These are phyloP conservation scores for Sylvilagus floridanus DNA, from an alignment of 2,797 vertebrate species.

Conservation along the genomic window DNA sequence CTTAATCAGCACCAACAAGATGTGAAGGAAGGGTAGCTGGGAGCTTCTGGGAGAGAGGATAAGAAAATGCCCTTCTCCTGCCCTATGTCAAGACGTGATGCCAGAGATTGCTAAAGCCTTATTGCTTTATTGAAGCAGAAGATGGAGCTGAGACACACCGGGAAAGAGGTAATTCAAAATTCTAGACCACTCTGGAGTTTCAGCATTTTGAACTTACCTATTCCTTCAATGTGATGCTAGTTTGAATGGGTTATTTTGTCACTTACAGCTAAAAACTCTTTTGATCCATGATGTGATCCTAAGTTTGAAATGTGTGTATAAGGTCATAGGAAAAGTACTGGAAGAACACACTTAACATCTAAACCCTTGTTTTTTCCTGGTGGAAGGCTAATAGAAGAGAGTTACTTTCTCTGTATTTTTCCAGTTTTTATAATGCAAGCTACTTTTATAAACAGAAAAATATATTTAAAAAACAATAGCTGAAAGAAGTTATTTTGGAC, in stretches of 20 bases:
- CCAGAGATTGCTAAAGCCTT: background rate
- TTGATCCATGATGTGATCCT: background rate
- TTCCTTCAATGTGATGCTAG: background rate
- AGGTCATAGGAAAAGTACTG: background rate
- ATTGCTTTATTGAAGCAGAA: background rate
- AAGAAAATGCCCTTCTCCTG: background rate
- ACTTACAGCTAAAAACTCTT: background rate
- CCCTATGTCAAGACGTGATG: background rate
- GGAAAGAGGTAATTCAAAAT: background rate
- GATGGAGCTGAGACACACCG: background rate
- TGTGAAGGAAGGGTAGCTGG: background rate
- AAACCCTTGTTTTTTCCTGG: background rate
- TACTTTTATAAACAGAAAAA: slow-evolving; percentile 36
- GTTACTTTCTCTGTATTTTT: background rate
- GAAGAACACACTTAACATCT: slow-evolving; percentile 33
- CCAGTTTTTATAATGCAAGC: background rate
- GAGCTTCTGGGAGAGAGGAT: background rate
- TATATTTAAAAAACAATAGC: slow-evolving; percentile 42
- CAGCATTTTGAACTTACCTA: background rate
- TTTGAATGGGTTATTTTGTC: slow-evolving; percentile 27
- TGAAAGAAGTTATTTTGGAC: slow-evolving; percentile 44
- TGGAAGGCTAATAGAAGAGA: background rate
- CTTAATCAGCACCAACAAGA: background rate
- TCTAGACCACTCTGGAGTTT: background rate
- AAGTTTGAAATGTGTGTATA: slow-evolving; percentile 14